Evolutionary conservation across 2,888 invertebrate species (phyloP), one percentile per base, ranked within the genome.

Genomic region (Drosophila koepferae): DNA sequence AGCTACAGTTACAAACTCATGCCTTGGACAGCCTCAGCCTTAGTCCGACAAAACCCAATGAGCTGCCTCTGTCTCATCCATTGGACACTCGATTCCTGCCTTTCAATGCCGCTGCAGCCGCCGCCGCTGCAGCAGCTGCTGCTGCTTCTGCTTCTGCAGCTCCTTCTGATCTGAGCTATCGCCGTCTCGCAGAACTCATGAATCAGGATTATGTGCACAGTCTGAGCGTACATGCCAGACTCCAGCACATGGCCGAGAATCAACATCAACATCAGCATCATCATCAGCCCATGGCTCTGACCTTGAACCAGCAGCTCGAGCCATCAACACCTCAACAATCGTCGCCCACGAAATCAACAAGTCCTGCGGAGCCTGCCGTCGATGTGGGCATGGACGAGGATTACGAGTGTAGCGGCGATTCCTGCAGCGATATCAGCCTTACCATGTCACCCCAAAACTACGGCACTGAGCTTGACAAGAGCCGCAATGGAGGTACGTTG

Each of bases 371-470:
- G 61, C 83, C 84, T 31, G 78, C 86, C 6, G 67, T 92, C 36
- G 91, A 92, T 72, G 92, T 92, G 34, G 91, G 91, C 53, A 80
- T 92, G 82, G 92, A 92, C 66, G 92, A 92, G 72, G 92, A 93
- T 63, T 92, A 90, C 71, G 93, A 93, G 53, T 92, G 93, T 63
- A 93, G 93, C 66, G 93, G 91, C 0, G 93, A 93, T 67, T 93
- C 93, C 3, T 92, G 92, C 72, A 93, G 93, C 67, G 93, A 93
- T 74, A 92, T 93, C 44, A 93, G 93, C 55, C 76, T 93, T 43
- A 93, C 93, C 55, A 92, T 93, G 92, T 93, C 93, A 7, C 92
- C 93, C 14, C 81, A 89, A 60, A 91, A 90, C 56, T 92, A 91
- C 63, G 87, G 80, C 38, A 77, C 80, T 65, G 92, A 91, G 72